These are phyloP conservation scores for Campylomormyrus numenius DNA, from an alignment of 2,113 vertebrate genomes.

Conservation along the genomic window DNA sequence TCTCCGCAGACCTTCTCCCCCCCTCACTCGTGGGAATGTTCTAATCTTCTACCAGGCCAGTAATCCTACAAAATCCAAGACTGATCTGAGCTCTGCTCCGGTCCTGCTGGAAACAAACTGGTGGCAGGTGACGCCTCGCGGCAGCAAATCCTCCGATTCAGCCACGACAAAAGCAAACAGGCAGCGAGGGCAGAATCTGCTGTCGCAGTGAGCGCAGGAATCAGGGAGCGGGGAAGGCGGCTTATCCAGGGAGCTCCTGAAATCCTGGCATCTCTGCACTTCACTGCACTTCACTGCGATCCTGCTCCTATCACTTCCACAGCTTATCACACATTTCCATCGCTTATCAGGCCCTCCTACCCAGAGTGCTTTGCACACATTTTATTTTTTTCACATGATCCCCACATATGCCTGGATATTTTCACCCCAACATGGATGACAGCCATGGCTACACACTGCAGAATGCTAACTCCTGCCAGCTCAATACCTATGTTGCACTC, in stretches of 20 bases:
- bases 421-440: not conserved
- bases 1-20: not conserved
- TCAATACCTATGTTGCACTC: slow-evolving; percentile 77
- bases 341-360: not conserved
- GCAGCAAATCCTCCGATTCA: slow-evolving; percentile 32
- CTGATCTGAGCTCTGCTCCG: slow-evolving; percentile 39
- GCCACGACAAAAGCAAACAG: slow-evolving; percentile 6
- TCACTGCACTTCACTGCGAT: not conserved
- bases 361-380: not conserved
- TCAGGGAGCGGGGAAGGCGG: not conserved
- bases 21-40: slow-evolving; percentile 39
- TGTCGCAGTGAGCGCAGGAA: not conserved
- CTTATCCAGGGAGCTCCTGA: not conserved
- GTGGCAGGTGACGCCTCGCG: slow-evolving; percentile 29
- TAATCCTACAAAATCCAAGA: slow-evolving; percentile 56
- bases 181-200: not conserved
- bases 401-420: not conserved
- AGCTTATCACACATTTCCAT: not conserved
- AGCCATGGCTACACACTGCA: not conserved
- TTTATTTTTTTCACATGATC: not conserved
- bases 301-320: not conserved
- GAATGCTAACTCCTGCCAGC: not conserved
- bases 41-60: slow-evolving; percentile 38
- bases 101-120: slow-evolving; percentile 38
- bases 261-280: not conserved